Evolutionary conservation across 2,113 vertebrate genomes (phyloP).

Genomic region (Paramisgurnus dabryanus): DNA sequence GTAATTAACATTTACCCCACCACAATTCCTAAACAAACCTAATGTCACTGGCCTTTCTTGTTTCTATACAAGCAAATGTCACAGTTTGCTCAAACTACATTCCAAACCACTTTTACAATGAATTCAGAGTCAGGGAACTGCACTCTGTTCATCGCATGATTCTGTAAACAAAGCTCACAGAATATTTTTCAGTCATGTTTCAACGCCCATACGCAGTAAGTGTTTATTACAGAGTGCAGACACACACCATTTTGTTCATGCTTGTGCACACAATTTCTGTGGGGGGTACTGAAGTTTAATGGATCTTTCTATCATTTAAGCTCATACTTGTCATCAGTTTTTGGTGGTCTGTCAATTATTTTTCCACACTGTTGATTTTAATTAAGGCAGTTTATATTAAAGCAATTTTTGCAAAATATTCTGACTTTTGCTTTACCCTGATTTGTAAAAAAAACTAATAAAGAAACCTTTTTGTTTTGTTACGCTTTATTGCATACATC

Average conservation of each 20-base stretch:
- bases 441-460: background rate
- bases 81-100: background rate
- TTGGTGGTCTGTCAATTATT: slow-evolving; percentile 4
- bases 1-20: slow-evolving; percentile 70
- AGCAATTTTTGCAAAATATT: slow-evolving; percentile 20
- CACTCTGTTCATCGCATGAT: slow-evolving; percentile 48
- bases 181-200: background rate
- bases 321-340: slow-evolving; percentile 11
- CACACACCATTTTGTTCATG: slow-evolving; percentile 8
- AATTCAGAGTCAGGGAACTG: slow-evolving; percentile 56
- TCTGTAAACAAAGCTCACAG: background rate
- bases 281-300: slow-evolving; percentile 28
- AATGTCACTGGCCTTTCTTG: background rate
- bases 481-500: too few relatives aligned
- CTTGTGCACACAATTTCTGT: slow-evolving; percentile 8
- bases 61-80: background rate
- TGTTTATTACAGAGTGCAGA: slow-evolving; percentile 14
- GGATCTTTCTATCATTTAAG: slow-evolving; percentile 26
- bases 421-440: background rate
- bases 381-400: slow-evolving; percentile 15
- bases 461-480: background rate
- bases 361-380: slow-evolving; percentile 35
- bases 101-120: background rate
- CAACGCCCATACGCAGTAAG: background rate
- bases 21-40: slow-evolving; percentile 25